Evolutionary conservation across 64 coral and sea anemone species (phyloP).

Genomic region (Anthopleura sola): DNA sequence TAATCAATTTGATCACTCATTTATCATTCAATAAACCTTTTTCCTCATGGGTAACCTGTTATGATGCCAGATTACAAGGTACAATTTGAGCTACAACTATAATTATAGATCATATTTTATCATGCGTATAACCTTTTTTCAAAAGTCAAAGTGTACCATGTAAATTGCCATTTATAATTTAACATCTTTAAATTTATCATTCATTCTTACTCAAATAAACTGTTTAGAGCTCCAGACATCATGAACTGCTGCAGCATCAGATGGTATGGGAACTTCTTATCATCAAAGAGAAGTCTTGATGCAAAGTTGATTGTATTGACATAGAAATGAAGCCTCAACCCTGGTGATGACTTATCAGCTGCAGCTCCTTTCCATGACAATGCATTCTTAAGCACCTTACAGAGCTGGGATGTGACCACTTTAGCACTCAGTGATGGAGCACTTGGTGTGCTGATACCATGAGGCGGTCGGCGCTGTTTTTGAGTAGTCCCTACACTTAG

Average conservation of each 20-base stretch:
- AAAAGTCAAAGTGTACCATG: too few species aligned
- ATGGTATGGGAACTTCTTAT: conserved; percentile 95
- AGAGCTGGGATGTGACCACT: conserved; percentile 68
- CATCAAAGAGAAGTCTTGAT: conserved; percentile 89
- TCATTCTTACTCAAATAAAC: conserved; percentile 73
- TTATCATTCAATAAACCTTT: too few species aligned
- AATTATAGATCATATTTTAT: too few species aligned
- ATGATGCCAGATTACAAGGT: too few species aligned
- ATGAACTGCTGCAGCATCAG: conserved; percentile 96
- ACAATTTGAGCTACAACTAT: too few species aligned
- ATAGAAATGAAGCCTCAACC: conserved; percentile 75
- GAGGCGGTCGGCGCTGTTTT: conserved; percentile 76
- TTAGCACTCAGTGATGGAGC: conserved; percentile 69
- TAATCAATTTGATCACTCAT: too few species aligned
- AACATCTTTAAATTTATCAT: not conserved
- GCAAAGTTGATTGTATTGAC: conserved; percentile 86
- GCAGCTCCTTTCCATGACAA: conserved; percentile 63
- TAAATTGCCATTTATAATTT: too few species aligned
- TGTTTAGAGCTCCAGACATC: conserved; percentile 76
- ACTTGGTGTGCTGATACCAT: conserved; percentile 47
- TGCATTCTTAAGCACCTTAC: conserved; percentile 70
- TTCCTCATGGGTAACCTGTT: too few species aligned
- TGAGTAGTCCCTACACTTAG: conserved; percentile 88
- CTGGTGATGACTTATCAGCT: conserved; percentile 12
- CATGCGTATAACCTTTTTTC: too few species aligned